Evolutionary conservation across 1,140 invertebrate genomes (phyloP), one percentile per base, ranked within the genome.

Genomic region (Leptopilina boulardi): DNA sequence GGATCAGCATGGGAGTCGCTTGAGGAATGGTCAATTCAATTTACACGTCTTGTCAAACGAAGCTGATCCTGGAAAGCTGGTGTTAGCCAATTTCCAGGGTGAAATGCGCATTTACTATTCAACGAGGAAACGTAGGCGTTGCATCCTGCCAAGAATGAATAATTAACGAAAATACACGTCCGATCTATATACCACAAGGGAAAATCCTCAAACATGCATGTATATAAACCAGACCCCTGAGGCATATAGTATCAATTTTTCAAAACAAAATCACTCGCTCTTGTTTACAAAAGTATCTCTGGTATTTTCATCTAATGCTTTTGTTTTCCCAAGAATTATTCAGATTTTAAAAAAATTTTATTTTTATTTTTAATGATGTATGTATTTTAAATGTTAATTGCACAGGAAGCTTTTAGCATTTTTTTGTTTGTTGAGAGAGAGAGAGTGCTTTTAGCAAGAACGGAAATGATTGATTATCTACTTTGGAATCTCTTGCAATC

Each of bases 131-230:
- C 23, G 59, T 66, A 66, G 59, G 59, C 59, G 56, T 66, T 30
- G 23, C 56, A 30, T 66, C 56, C 56, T 66, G 56, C 56, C 56
- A 66, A 66, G 59, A 66, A 66, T 66, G 23, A 66, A 66, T 66
- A 66, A 66, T 66, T 66, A 66, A 66, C 59, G 59, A 66, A 66
- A 66, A 66, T 66, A 66, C 56, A 66, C 56, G 56, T 66, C 59
- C 59, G 23, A 66, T 30, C 59, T 66, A 30, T 18, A 19, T 30
- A 30, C 23, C 59, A 66, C 59, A 66, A 30, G 23, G 59, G 59
- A 66, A 66, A 66, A 66, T 66, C 23, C n/a, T 66, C 23, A 66
- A 66, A 66, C 59, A 30, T 66, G 59, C 26, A 66, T 66, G 59
- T 30, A 15, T 15, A 66, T 66, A 30, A n/a, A 66, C 23, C 11